phyloP scores from a whole-genome alignment of 2,113 vertebrate genomes.

The Marmota monax region DNA sequence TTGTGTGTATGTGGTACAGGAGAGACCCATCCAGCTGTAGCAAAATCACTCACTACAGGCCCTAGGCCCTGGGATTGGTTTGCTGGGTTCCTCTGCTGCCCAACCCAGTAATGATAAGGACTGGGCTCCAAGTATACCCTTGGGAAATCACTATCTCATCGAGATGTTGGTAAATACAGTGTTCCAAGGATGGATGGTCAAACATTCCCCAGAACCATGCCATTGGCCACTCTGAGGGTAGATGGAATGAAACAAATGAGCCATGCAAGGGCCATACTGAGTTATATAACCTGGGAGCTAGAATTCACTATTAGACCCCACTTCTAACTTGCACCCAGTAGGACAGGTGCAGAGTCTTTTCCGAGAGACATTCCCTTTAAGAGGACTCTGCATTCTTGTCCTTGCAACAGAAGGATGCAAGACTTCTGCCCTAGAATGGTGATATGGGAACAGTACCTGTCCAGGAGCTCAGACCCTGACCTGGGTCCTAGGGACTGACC shows the following conservation, averaged over 20 bases:
- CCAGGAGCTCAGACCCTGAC: neutral
- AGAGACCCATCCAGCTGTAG: neutral
- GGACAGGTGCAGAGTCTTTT: neutral
- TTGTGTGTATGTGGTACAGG: neutral
- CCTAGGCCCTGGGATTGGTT: neutral
- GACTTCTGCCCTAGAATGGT: neutral
- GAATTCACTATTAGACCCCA: neutral
- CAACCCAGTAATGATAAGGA: neutral
- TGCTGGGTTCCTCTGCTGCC: neutral
- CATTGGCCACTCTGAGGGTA: neutral
- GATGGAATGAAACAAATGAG: neutral
- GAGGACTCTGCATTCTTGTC: neutral
- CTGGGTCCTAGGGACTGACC: neutral
- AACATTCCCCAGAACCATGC: neutral
- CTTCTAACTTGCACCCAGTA: neutral
- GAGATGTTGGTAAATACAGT: neutral
- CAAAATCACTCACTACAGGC: neutral
- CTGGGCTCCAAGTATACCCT: neutral
- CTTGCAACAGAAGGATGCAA: neutral
- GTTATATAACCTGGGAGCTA: neutral
- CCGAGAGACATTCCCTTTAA: neutral
- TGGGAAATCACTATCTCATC: fast-evolving
- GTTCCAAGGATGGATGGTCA: neutral
- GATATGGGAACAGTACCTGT: neutral
- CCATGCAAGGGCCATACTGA: fast-evolving